These are phyloP conservation scores for Lasioglossum baleicum DNA, from an alignment of 1,140 invertebrate genomes.

Conservation along the genomic window DNA sequence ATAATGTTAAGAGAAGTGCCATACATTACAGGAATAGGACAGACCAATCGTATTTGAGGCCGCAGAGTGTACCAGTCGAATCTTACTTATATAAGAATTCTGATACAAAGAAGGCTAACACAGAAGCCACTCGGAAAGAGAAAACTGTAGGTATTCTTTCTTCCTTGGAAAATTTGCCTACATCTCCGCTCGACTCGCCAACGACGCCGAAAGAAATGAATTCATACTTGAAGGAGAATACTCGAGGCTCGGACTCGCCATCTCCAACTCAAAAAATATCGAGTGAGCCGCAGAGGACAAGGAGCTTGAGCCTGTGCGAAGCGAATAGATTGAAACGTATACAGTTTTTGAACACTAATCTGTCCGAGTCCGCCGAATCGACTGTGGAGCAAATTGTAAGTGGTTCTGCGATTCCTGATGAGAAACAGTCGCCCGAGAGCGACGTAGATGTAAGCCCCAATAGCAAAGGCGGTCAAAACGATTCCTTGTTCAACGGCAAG, in stretches of 20 bases:
- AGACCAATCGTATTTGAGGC: neutral
- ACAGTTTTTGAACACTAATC: constrained; percentile 40
- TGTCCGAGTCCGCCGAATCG: constrained; percentile 7
- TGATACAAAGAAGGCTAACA: neutral
- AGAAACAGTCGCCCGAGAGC: neutral
- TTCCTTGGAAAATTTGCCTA: constrained; percentile 32
- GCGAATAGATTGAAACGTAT: constrained; percentile 48
- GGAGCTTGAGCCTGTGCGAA: constrained; percentile 25
- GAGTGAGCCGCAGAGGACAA: neutral
- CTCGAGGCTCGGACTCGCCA: neutral
- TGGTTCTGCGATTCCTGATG: neutral
- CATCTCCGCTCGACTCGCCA: constrained; percentile 2
- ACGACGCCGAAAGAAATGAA: neutral
- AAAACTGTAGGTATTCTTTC: constrained; percentile 7
- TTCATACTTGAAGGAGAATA: neutral
- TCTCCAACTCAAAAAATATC: neutral
- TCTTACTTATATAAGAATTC: neutral
- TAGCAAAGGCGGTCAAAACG: constrained; percentile 4
- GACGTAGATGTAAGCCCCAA: neutral
- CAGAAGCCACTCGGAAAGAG: neutral
- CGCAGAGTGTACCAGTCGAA: constrained; percentile 6
- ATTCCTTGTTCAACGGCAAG: constrained; percentile 10
- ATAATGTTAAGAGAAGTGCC: neutral
- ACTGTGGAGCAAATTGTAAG: neutral
- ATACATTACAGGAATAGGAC: neutral